Conservation (phyloP, 2,113 vertebrate species). For the Zeus faber region DNA sequence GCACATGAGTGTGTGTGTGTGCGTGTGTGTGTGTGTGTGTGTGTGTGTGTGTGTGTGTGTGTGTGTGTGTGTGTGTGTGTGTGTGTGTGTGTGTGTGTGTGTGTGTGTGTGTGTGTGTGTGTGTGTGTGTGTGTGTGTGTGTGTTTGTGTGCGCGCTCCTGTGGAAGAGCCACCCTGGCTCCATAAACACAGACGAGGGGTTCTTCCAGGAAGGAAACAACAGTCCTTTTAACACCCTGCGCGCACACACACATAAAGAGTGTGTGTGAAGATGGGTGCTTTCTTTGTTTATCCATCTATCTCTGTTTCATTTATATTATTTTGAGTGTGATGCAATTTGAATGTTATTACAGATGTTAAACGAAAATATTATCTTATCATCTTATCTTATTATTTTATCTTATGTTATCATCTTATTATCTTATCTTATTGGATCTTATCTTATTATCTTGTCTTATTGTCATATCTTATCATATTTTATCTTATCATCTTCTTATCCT, state of each 20-base stretch:
- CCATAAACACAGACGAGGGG: slow-evolving; percentile 61
- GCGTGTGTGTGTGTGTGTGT: slow-evolving; percentile 27
- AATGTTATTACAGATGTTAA: no score
- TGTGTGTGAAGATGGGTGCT: no score
- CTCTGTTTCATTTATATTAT: no score
- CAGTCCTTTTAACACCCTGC: slow-evolving; percentile 35
- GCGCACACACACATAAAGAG: slow-evolving; percentile 4
- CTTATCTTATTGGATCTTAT: no score
- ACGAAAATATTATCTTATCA: no score
- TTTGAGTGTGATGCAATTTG: no score
- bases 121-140: slow-evolving; percentile 35
- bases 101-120: slow-evolving; percentile 33
- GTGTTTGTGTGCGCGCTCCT: slow-evolving; percentile 25
- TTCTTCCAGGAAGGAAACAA: slow-evolving; percentile 51
- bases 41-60: slow-evolving; percentile 35
- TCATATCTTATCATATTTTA: no score
- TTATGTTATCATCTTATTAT: no score
- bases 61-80: slow-evolving; percentile 13
- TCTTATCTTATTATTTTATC: no score
- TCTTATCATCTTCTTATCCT: no score
- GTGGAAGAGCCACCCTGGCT: slow-evolving; percentile 56
- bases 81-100: slow-evolving; percentile 20
- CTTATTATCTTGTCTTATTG: no score
- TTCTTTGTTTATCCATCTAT: slow-evolving; percentile 2
- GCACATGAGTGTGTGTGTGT: slow-evolving; percentile 33